Evolutionary conservation across 2,888 invertebrate genomes (phyloP), one percentile per base, ranked within the genome.

Genomic region (Pogonocherus hispidulus): DNA sequence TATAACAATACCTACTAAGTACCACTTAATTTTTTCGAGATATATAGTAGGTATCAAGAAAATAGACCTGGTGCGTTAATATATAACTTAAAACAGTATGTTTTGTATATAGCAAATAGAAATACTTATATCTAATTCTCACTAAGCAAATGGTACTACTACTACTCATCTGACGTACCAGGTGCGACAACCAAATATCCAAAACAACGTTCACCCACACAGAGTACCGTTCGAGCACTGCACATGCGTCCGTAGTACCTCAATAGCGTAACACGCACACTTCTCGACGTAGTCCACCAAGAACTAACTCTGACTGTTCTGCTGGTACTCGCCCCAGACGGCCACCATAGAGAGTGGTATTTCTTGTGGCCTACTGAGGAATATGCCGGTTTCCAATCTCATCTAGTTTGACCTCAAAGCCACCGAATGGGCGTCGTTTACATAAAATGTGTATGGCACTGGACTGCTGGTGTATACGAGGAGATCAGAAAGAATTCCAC

Each of bases 341-440:
- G 23, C 19, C n/a, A 20, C 59, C 23, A 56, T 55, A 62, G 68
- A 68, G 68, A 68, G 63, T 68, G 68, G 68, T 64, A 64, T 59
- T 59, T 63, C 63, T 64, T 64, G 49, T 68, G 68, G 68, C 68
- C 68, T 68, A 68, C 63, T 68, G 64, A 68, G 51, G 54, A 32
- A 55, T 63, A 62, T 56, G 56, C 62, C 63, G 64, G 68, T 68
- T 68, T 64, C 64, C 63, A 64, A 67, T 67, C 66, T 60, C 54
- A 52, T 54, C 67, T 55, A 60, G 54, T 41, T 41, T 67, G 67
- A 67, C 67, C 67, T 59, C 67, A 67, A 67, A 47, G 56, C 23
- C 27, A n/a, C 49, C 22, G 62, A 62, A 57, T 57, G 57, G 44
- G 23, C 18, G 22, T 23, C 19, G 46, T 14, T 20, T 44, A 44